Base-by-base conservation (phyloP, 2,888 invertebrate species). In the Tuberolachnus salignus region DNA sequence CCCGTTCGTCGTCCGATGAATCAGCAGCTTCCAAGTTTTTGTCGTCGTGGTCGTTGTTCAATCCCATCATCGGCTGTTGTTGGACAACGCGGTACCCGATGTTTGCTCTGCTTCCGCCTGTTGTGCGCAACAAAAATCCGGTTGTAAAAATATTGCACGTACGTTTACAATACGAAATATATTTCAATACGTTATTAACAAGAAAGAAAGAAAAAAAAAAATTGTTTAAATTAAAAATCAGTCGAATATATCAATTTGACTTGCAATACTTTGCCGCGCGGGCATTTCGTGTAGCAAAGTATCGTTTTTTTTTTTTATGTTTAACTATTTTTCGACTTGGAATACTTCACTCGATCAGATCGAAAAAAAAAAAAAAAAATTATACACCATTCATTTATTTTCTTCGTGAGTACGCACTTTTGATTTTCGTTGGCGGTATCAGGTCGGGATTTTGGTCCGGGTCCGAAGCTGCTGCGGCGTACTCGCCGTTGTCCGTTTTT, bases 401-500 rank as follows among this genome's bases (percentile, higher is more conserved):
- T 44, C 14, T 8, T 1, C 9, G 42, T 6, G n/a, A 19, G 1
- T 3, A 51, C 73, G 16, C 16, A 67, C 67, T 67, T 82, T 82
- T 82, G 85, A 85, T 85, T 84, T 85, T 85, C 80, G 85, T 85
- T 82, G 84, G 84, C 53, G 86, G 86, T 73, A 86, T 86, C 69
- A 87, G 84, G 81, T 87, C 87, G 14, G 86, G 86, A 83, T 86
- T 86, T 82, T 86, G 86, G 82, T 95, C 95, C 84, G 78, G 67
- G 59, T 78, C 78, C 23, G 14, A 51, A 16, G 78, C 57, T 3
- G 75, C 75, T 1, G 75, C 53, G n/a, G 34, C 57, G 57, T 51
- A 26, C 2, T 61, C 55, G 19, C n/a, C 49, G 57, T 51, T 44
- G 26, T 23, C 67, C 21, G 11, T 19, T 42, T 78, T 78, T 49